Evolutionary conservation across 2,888 invertebrate genomes (phyloP), one percentile per base, ranked within the genome.

Genomic region (Fragum whitleyi): DNA sequence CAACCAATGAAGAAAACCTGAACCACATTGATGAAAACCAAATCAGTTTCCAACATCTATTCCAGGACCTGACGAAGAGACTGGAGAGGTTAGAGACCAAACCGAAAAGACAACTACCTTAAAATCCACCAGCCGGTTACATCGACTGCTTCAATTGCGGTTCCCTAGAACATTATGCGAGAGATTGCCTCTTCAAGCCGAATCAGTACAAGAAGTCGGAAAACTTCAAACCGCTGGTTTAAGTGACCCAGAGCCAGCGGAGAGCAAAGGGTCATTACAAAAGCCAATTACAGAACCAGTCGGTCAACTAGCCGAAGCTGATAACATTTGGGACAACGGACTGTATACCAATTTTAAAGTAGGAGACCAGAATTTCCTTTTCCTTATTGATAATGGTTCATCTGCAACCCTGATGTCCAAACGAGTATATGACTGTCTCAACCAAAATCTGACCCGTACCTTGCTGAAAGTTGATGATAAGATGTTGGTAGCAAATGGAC

Each of bases 381-480:
- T 74, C 47, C 28, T 74, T 3, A 14, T 74, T n/a, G 74, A 67
- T 26, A 67, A 53, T 55, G 74, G 74, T 21, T 36, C 51, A 2
- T 65, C 74, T 23, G 67, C 67, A 28, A 74, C 67, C n/a, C 53
- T 74, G 11, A n/a, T 74, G 9, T 74, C 74, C 16, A 74, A 74
- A 21, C 7, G 47, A 9, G 28, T 26, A 23, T 70, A 47, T 70
- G 69, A 53, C 6, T 42, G 47, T 2, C 39, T 29, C 1, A 29
- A 29, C 23, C 6, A 5, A 19, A n/a, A 29, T 16, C 32, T 26
- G 16, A 5, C 51, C 3, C 26, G 16, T 14, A 7, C 47, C 14
- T 14, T 51, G 29, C 14, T 47, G 21, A 42, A 51, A 53, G 47
- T 28, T 23, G 51, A 23, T 23, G 57, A 32, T 21, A 71, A 61